Evolutionary conservation across 2,797 vertebrate species (phyloP), one percentile per base, ranked within the genome.

Genomic region (Onychomys arenicola): DNA sequence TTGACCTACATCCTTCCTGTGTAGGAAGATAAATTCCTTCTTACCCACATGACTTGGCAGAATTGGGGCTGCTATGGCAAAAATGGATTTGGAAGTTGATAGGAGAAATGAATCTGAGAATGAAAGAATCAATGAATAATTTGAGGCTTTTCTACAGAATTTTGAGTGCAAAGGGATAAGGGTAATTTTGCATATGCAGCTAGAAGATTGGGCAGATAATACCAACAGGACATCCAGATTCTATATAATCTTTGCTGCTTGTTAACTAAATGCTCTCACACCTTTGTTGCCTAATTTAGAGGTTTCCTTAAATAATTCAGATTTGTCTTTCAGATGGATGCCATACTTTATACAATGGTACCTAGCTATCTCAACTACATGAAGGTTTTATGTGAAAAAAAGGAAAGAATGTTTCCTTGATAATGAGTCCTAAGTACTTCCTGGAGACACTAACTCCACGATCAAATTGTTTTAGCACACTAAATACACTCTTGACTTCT

Each of bases 251-350:
- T 92, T 55, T 89, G 32, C 21, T 90, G 2, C n/a, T 37, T 57
- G 37, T 55, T 92, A 88, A 77, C 67, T 67, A 49, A 76, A 80
- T 55, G 8, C 32, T 84, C 57, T 93, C 83, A 78, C 2, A n/a
- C 65, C 6, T 90, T 23, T 93, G 37, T 23, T 71, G 4, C 34
- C 14, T 91, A 65, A 86, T 90, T 95, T 89, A 91, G 52, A 77
- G 23, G n/a, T 5, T 57, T 94, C 4, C 37, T 73, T 82, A 78
- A 96, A 81, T 85, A 80, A 96, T 96, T 90, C 80, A 23, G 6
- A 49, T 91, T 96, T 90, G 11, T 75, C 49, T 95, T 96, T 90
- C 49, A 65, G 17, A 57, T 93, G 14, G 25, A 61, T 94, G 27
- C 78, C 84, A 32, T 2, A 25, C 7, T 10, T 75, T 37, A 9